Base-by-base conservation (phyloP, 2,797 vertebrate genomes). In the Mus spretus region DNA sequence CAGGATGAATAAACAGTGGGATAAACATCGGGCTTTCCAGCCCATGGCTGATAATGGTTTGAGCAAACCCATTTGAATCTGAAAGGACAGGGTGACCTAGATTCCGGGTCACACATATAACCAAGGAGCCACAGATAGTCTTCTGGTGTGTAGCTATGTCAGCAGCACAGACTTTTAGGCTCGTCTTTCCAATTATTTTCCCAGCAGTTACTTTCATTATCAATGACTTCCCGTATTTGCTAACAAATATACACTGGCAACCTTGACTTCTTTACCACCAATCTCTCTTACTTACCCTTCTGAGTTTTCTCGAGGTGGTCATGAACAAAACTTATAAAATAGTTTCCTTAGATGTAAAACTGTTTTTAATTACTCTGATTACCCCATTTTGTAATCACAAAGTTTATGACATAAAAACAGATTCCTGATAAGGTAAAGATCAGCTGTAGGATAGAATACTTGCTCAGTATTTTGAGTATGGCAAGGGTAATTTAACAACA, bases 1-100 rank as follows among this genome's bases (percentile, higher is more conserved):
- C 47, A n/a, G 28, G 10, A 96, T 28, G 20, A 50, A 67, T 75
- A 94, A 82, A 89, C 57, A 34, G 17, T 93, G 63, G 79, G 57
- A 74, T 92, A 94, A 96, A 96, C 77, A 85, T 24, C 80, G 89
- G 70, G 44, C 80, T 97, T 97, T 53, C 57, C 59, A 84, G n/a
- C 50, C 72, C 50, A 67, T 77, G 95, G 28, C 75, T 19, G 28
- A 72, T 70, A 37, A n/a, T 84, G 84, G 53, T 94, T 89, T 72
- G 80, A 93, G 72, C n/a, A 67, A 95, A 63, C 28, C 81, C 14
- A 84, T 84, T 87, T 95, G 77, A 94, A 89, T 94, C 47, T 79
- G 86, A 47, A 94, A 92, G 89, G 89, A 70, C 89, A 95, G 44
- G 20, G 59, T 93, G 81, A 91, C 86, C 91, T 86, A 84, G 57